These are phyloP conservation scores for Aphelocoma californica DNA, from an alignment of 2,797 vertebrate species.

Conservation along the genomic window DNA sequence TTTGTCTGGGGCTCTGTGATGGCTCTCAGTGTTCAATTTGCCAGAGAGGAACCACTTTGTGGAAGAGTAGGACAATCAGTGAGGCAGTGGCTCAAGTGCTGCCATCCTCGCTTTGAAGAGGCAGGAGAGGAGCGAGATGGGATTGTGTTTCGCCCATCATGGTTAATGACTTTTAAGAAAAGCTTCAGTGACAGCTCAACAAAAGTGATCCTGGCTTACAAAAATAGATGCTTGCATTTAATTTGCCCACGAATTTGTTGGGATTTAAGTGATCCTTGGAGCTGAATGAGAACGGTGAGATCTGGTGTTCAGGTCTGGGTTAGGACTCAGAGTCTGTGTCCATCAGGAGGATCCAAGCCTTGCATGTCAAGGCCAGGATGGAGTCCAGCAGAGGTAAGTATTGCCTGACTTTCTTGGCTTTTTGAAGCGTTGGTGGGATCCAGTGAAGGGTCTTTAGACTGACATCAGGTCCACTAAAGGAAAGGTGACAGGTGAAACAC, in stretches of 20 bases:
- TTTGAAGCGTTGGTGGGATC: not conserved
- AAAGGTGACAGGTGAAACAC: not conserved
- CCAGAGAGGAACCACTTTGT: constrained; percentile 26
- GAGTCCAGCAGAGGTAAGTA: not conserved
- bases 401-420: not conserved
- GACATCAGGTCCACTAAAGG: not conserved
- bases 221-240: not conserved
- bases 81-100: not conserved
- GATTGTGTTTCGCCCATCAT: constrained; percentile 20
- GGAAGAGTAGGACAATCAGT: constrained; percentile 51
- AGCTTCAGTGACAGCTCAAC: not conserved
- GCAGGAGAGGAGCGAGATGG: not conserved
- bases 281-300: not conserved
- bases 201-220: not conserved
- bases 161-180: constrained; percentile 5
- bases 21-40: constrained; percentile 4
- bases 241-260: not conserved
- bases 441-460: not conserved
- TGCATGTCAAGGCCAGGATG: not conserved
- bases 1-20: not conserved
- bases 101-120: constrained; percentile 1
- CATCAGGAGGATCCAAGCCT: not conserved
- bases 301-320: not conserved
- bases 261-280: not conserved
- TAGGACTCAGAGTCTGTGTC: not conserved